Evolutionary conservation across 1,140 invertebrate species (phyloP).

Genomic region (Penaeus vannamei): DNA sequence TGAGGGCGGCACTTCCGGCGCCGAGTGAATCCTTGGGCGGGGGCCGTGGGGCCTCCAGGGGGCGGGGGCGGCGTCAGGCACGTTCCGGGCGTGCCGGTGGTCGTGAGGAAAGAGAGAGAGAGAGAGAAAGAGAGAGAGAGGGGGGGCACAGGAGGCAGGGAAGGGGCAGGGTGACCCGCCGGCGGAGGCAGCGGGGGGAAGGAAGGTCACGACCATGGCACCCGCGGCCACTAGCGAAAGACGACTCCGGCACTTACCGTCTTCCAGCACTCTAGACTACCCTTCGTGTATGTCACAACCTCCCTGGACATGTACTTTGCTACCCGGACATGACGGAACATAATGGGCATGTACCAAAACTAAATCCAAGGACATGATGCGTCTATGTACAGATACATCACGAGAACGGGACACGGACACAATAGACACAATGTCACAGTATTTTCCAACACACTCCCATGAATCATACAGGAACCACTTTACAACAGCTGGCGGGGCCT

Average conservation of each 20-base stretch:
- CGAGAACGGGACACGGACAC: too few relatives aligned
- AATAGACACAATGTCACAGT: too few relatives aligned
- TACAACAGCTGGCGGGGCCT: too few relatives aligned
- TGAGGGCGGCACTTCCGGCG: neutral
- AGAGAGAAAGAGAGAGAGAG: neutral
- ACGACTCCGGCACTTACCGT: constrained; percentile 55
- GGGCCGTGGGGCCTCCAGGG: constrained; percentile 21
- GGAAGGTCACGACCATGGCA: neutral
- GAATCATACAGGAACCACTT: too few relatives aligned
- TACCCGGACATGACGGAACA: too few relatives aligned
- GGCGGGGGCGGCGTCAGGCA: constrained; percentile 43
- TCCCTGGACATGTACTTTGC: too few relatives aligned
- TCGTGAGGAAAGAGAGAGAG: neutral
- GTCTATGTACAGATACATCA: too few relatives aligned
- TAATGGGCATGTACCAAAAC: too few relatives aligned
- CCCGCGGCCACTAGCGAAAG: constrained; percentile 39
- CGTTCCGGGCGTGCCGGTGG: constrained; percentile 56
- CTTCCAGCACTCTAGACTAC: constrained; percentile 43
- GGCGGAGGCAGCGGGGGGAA: neutral
- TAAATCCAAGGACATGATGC: too few relatives aligned
- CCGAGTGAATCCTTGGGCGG: constrained; percentile 13
- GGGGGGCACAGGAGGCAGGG: neutral
- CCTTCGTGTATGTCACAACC: neutral
- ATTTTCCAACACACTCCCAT: too few relatives aligned
- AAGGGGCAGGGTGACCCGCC: constrained; percentile 3